phyloP scores from a whole-genome alignment of 2,888 invertebrate genomes.

The Stenolophus ochropezus region DNA sequence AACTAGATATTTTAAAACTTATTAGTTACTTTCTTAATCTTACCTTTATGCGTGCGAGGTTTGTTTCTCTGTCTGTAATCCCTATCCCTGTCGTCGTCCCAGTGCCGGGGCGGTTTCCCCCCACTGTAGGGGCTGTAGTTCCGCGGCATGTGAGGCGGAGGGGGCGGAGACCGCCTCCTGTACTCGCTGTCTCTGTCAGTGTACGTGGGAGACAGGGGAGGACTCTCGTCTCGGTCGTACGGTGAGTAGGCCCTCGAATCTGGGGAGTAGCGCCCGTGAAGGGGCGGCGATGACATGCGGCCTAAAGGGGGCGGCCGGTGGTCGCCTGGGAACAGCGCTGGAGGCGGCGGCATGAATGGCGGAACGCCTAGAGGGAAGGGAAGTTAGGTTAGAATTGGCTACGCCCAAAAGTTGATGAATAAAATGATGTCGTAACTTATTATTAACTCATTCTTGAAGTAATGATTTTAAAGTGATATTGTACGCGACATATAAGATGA shows the following conservation, averaged over 20 bases:
- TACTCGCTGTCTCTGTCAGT: constrained; percentile 82
- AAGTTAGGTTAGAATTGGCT: not conserved
- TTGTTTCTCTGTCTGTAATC: constrained; percentile 69
- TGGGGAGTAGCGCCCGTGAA: constrained; percentile 74
- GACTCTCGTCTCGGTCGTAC: constrained; percentile 79
- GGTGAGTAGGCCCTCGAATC: constrained; percentile 71
- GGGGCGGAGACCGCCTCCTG: constrained; percentile 78
- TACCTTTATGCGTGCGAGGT: constrained; percentile 69
- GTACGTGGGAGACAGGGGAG: constrained; percentile 77
- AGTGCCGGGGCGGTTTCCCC: constrained; percentile 62
- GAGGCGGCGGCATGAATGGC: constrained; percentile 73
- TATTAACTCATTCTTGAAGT: too few relatives aligned
- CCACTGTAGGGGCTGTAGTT: constrained; percentile 71
- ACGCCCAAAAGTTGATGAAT: not conserved
- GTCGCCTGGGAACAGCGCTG: constrained; percentile 73
- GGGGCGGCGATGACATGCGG: constrained; percentile 76
- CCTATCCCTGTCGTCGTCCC: constrained; percentile 67
- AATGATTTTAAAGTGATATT: too few relatives aligned
- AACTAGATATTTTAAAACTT: not conserved
- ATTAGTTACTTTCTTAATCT: not conserved
- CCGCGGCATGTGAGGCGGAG: constrained; percentile 70
- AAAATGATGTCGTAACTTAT: not conserved
- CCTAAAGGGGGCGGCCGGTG: constrained; percentile 76
- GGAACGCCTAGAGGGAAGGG: constrained; percentile 64
- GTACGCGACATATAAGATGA: too few relatives aligned